Percentiles rank a stretch among this genome's conserved stretches.
phyloP scores from a whole-genome alignment of 2,113 vertebrate genomes.

The Sardina pilchardus region DNA sequence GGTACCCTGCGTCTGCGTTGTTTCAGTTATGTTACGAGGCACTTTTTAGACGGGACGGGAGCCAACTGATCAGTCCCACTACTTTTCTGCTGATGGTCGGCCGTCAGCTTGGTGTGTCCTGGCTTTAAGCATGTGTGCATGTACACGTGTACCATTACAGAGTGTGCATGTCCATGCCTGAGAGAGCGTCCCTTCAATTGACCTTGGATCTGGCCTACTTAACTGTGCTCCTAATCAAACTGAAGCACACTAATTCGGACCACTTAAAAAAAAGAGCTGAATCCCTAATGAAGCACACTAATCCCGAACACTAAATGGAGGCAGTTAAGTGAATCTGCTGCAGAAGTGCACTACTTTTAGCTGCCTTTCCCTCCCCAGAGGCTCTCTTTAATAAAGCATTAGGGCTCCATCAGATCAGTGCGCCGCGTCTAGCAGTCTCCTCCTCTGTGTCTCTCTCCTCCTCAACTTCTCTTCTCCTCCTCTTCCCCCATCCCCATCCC shows the following conservation, averaged over 20 bases:
- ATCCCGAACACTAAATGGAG: neutral
- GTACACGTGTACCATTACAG: slow-evolving; percentile 35
- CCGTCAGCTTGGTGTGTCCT: too few relatives aligned
- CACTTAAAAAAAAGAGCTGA: slow-evolving; percentile 3
- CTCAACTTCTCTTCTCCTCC: neutral
- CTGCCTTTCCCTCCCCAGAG: neutral
- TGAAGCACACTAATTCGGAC: neutral
- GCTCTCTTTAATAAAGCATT: slow-evolving; percentile 4
- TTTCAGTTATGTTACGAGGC: too few relatives aligned
- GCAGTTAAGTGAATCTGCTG: slow-evolving; percentile 16
- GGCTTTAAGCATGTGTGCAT: slow-evolving; percentile 34
- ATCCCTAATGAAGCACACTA: slow-evolving; percentile 10
- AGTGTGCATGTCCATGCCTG: neutral
- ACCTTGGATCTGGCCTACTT: slow-evolving; percentile 12
- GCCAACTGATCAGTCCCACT: too few relatives aligned
- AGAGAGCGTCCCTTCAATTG: neutral
- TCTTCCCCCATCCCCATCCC: too few relatives aligned
- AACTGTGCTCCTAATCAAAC: slow-evolving; percentile 5
- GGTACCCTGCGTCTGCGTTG: too few relatives aligned
- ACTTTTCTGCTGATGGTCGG: too few relatives aligned
- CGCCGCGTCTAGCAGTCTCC: neutral
- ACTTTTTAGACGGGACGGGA: too few relatives aligned
- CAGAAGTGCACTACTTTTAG: neutral
- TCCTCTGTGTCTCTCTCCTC: slow-evolving; percentile 24
- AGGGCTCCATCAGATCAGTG: slow-evolving; percentile 6